Evolutionary conservation across 2,113 vertebrate genomes (phyloP), one percentile per base, ranked within the genome.

Genomic region (Hypomesus transpacificus): DNA sequence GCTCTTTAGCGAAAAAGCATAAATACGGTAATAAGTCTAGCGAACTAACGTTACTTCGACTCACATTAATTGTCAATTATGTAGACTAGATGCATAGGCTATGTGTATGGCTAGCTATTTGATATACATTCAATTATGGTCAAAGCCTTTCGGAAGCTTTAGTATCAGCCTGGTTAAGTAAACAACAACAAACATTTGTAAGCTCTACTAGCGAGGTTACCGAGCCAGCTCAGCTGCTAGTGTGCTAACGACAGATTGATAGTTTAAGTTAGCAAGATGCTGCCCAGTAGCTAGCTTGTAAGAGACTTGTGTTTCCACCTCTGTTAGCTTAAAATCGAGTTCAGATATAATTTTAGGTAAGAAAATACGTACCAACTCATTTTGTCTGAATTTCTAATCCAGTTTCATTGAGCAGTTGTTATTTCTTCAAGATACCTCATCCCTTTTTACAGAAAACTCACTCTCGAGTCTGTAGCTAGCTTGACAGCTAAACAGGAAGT

Each of bases 341-440:
- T 63, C 20, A 28, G 31, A 39, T 16, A 31, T 3, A 3, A 50
- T 14, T 6, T 4, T 21, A 14, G 4, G 2, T 11, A 28, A 34
- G 4, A 22, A 21, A 28, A 74, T 84, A 92, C 91, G 60, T 91
- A 93, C 92, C 92, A 92, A 81, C 91, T 93, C 92, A 93, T 93
- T 73, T 83, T 89, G 87, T 72, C 64, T 59, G 56, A 57, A 68
- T 57, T 53, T 85, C 77, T 80, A 80, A 65, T 91, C 84, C 84
- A 80, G 53, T 87, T 86, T 83, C 86, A 83, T 77, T 69, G 54
- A 54, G 66, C 66, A 21, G 71, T 71, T 81, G 58, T 83, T 73
- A 31, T 56, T 74, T 86, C 81, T 77, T 76, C 71, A 67, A 70
- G 73, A 68, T 78, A 84, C 31, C 75, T 82, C 85, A 88, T 87